phyloP scores from a whole-genome alignment of 2,797 vertebrate species.

The Bradypus variegatus region DNA sequence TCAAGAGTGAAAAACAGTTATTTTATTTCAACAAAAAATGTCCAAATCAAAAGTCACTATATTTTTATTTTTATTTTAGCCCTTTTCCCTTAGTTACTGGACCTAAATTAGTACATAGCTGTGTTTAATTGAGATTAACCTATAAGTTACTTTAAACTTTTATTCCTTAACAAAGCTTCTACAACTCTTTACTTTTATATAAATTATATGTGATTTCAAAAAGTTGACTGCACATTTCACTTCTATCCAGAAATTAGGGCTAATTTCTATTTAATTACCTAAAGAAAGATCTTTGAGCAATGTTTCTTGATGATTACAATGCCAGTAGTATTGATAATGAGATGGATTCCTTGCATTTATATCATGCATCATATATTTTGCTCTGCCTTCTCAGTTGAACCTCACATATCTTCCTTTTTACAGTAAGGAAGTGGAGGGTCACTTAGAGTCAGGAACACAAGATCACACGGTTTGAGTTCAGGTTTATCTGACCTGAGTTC shows the following conservation, averaged over 20 bases:
- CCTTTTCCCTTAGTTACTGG: neutral
- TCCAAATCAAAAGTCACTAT: neutral
- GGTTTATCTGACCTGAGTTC: neutral
- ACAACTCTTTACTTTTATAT: neutral
- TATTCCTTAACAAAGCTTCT: neutral
- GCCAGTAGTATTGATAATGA: neutral
- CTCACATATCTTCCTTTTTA: neutral
- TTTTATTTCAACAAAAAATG: neutral
- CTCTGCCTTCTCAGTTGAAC: neutral
- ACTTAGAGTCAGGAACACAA: neutral
- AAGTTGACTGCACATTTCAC: neutral
- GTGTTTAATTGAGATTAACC: neutral
- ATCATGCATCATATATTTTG: neutral
- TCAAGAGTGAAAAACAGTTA: neutral
- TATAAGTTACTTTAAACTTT: neutral
- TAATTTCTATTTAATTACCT: neutral
- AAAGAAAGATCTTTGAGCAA: neutral
- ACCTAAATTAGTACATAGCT: neutral
- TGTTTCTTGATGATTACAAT: neutral
- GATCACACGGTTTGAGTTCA: neutral
- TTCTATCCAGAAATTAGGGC: neutral
- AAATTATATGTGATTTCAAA: conserved; percentile 3
- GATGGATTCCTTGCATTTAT: neutral
- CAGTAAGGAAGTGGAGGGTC: neutral
- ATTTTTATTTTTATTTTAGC: neutral